Conservation (phyloP, 2,113 vertebrate species). For the Pontoporia blainvillei region DNA sequence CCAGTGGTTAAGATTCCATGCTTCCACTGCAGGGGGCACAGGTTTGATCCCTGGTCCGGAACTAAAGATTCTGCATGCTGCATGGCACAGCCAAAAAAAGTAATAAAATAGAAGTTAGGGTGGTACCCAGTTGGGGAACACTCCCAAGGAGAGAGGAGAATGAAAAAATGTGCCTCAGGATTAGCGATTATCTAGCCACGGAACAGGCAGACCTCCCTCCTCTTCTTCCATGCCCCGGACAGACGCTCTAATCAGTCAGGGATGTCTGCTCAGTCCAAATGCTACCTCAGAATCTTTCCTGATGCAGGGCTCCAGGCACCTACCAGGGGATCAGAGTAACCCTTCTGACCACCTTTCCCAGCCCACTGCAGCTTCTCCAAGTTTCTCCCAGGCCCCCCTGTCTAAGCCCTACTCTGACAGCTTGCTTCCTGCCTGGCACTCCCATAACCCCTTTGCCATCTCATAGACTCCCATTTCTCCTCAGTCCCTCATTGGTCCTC, state of each 20-base stretch:
- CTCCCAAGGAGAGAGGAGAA: background rate
- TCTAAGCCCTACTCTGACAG: background rate
- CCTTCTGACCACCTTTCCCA: background rate
- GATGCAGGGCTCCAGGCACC: background rate
- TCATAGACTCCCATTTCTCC: background rate
- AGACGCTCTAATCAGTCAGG: background rate
- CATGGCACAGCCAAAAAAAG: background rate
- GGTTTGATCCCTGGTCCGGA: background rate
- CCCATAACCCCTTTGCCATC: background rate
- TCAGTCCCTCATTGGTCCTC: background rate
- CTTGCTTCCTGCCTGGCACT: background rate
- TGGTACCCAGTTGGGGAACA: background rate
- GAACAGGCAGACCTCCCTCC: background rate
- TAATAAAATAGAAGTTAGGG: background rate
- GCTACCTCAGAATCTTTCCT: background rate
- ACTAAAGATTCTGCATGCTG: background rate
- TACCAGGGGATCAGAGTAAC: background rate
- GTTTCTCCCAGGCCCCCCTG: background rate
- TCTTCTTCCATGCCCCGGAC: background rate
- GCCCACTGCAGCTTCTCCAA: background rate
- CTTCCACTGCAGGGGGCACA: background rate
- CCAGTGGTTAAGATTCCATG: background rate
- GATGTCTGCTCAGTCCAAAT: background rate
- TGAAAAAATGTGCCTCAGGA: accelerated
- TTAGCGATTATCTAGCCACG: no score